Evolutionary conservation across 2,797 vertebrate genomes (phyloP), one percentile per base, ranked within the genome.

Genomic region (Amblyraja radiata): DNA sequence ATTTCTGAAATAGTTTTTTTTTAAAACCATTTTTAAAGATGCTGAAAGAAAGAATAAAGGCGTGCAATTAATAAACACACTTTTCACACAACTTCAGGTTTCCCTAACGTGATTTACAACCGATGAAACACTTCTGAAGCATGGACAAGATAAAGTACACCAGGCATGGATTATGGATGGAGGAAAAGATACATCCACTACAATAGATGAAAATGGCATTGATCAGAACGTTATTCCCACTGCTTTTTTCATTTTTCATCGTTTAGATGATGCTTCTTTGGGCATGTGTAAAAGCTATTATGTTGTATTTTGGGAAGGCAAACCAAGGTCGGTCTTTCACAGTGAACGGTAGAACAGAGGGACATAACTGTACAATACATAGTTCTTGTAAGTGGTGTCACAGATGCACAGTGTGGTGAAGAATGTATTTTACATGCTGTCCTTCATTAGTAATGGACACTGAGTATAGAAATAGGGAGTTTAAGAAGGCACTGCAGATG

Each of bases 1-100:
- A 76, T 92, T 76, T 21, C 71, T n/a, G 71, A 11, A 91, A 46
- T 91, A n/a, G 68, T 46, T 91, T 84, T 91, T 6, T 39, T 90
- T 81, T 90, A 46, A 1, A 0, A 73, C 88, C 36, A 21, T 46
- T 21, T 91, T 90, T 90, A 39, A 32, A 46, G 36, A 71, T 84
- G 81, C 9, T 86, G 16, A 86, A 86, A 86, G 28, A 16, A 13
- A 4, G 61, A 88, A 32, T 3, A 63, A 86, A 65, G n/a, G 21
- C 14, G 14, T 63, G n/a, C 14, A 65, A 32, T 88, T 88, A 21
- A 74, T 74, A 14, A 88, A 65, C n/a, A 36, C n/a, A 0, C 14
- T 61, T 88, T 36, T 88, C 84, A 65, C 84, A 65, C 14, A 16
- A 65, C n/a, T 18, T 88, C 61, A 88, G 13, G 61, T 32, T 7